phyloP scores from a whole-genome alignment of 64 coral and sea anemone genomes.

The Montipora foliosa region DNA sequence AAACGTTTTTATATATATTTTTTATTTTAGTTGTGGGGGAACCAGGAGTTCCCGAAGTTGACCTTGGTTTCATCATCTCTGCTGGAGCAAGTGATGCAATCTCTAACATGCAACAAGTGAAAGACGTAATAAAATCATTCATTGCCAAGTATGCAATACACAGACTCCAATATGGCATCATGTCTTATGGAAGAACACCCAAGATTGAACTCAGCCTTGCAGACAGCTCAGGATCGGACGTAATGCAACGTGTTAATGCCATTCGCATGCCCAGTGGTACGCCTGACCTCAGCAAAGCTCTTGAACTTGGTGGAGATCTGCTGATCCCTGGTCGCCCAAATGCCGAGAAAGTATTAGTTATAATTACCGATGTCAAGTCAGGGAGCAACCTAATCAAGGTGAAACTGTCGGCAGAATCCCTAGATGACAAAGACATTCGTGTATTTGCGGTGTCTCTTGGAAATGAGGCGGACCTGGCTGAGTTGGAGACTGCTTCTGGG shows the following conservation, averaged over 20 bases:
- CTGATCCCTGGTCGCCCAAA: slow-evolving; percentile 32
- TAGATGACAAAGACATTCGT: slow-evolving; percentile 59
- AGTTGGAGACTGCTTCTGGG: slow-evolving; percentile 15
- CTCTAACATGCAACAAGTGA: slow-evolving; percentile 54
- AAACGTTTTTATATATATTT: not conserved
- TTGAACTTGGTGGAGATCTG: slow-evolving; percentile 24
- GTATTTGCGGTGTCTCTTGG: slow-evolving; percentile 78
- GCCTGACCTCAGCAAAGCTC: slow-evolving; percentile 66
- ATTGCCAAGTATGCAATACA: slow-evolving; percentile 83
- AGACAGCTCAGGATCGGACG: slow-evolving; percentile 53
- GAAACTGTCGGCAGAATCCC: slow-evolving; percentile 25
- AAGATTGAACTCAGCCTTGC: slow-evolving; percentile 43
- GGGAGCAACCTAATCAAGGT: slow-evolving; percentile 41
- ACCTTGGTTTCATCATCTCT: slow-evolving; percentile 78
- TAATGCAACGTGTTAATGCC: slow-evolving; percentile 35
- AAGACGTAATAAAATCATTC: slow-evolving; percentile 72
- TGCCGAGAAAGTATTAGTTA: slow-evolving; percentile 65
- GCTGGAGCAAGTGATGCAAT: slow-evolving; percentile 46
- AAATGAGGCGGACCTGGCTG: slow-evolving; percentile 41
- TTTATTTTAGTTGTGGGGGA: slow-evolving; percentile 40
- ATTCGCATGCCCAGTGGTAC: slow-evolving; percentile 27
- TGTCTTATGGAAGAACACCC: slow-evolving; percentile 64
- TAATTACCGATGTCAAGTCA: slow-evolving; percentile 84
- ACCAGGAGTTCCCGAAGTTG: slow-evolving; percentile 69
- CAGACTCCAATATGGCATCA: slow-evolving; percentile 67